Base-by-base conservation (phyloP, 2,888 invertebrate genomes). In the Amiota communis region DNA sequence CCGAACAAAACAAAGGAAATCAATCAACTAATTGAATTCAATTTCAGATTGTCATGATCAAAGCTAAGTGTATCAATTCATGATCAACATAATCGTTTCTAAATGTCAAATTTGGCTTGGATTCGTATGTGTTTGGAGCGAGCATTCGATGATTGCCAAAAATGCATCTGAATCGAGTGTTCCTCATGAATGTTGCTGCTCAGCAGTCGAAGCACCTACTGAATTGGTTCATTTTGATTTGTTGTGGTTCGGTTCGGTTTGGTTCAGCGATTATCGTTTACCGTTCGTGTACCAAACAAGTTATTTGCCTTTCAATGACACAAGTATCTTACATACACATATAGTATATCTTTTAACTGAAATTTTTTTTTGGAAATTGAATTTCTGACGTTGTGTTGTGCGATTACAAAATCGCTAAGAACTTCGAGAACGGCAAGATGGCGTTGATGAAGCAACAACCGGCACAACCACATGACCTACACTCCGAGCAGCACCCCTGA, bases 341-440 rank as follows among this genome's bases (percentile, higher is more conserved):
- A 59, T 59, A 20, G 2, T 59, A 11, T 36, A 36, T 6, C 6
- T 36, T 36, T 36, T 46, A n/a, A n/a, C n/a, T n/a, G n/a, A n/a
- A n/a, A n/a, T 63, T 63, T 36, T n/a, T 46, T 46, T 63, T 12
- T 46, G 46, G 12, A 63, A 63, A 63, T 63, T 46, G 23, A 47
- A 46, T 46, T 63, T 63, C 46, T 36, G 46, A 46, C 12, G 17
- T 17, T 8, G 59, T 12, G n/a, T 36, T 36, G 11, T 17, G 71
- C 59, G 71, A 76, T 84, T 85, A 78, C 84, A 79, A 84, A 81
- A 83, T 74, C 74, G 70, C 74, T 77, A 47, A 72, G 77, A 84
- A 79, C 83, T 82, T 83, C 80, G 81, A 77, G 73, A 15, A 48
- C 10, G 48, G 9, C 49, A 6, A 11, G 12, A 12, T 51, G 46